Evolutionary conservation across 2,888 invertebrate species (phyloP), one percentile per base, ranked within the genome.

Genomic region (Microplitis deprimator): DNA sequence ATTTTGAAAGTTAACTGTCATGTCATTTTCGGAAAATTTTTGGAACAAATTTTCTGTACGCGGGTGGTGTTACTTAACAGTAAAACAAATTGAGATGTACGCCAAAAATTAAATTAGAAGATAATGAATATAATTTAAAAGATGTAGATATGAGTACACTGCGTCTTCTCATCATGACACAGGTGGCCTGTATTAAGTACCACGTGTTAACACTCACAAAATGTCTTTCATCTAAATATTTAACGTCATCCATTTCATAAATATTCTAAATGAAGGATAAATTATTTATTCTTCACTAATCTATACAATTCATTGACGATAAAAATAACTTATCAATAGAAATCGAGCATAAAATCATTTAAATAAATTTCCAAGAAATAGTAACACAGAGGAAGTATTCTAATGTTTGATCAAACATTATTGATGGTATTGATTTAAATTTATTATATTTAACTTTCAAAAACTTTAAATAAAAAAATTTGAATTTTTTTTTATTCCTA

Each of bases 141-240:
- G 39, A 67, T 68, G 20, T 65, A 68, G 59, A 59, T 70, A 60
- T 50, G 60, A 38, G 6, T n/a, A 61, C 13, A 71, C 38, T 61
- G 40, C 62, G 38, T 71, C 61, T 71, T n/a, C 13, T 41, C 17
- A 61, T 71, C 71, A 60, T 68, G 67, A 72, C 61, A 76, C 76
- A 76, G 76, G 76, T 76, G 76, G 76, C 71, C 62, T 38, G 61
- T 62, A 62, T 71, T 39, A 41, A 71, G 61, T 39, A 17, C 71
- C 71, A 71, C 71, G 71, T 71, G 71, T 39, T 59, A 71, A 71
- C 39, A 71, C 71, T 71, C 71, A 71, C n/a, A 60, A 16, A 39
- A 41, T 39, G 61, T 39, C 62, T 71, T 41, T 71, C 61, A 71
- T 71, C 39, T 61, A 62, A 71, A 71, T 71, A 71, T 71, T 71